These are phyloP conservation scores for Endotricha flammealis DNA, from an alignment of 2,888 invertebrate species.

Conservation along the genomic window DNA sequence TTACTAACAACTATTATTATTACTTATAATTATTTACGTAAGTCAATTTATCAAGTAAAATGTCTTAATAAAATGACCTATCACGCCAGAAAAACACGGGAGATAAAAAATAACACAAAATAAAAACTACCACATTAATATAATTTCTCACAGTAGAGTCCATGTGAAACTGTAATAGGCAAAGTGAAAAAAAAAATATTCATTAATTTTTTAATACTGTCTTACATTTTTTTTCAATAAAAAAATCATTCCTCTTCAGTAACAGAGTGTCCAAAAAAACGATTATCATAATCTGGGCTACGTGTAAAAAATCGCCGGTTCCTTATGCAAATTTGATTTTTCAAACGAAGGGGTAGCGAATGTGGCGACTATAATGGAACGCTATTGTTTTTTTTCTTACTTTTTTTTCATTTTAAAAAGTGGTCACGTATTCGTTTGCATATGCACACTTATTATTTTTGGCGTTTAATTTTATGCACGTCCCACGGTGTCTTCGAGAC, in stretches of 20 bases:
- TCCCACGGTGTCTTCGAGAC: conserved; percentile 51
- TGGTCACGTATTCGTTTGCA: conserved; percentile 65
- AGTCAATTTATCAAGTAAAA: no score
- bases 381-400: conserved; percentile 36
- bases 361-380: conserved; percentile 35
- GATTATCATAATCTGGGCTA: conserved; percentile 66
- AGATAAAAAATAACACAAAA: no score
- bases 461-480: conserved; percentile 55
- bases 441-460: conserved; percentile 36
- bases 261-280: conserved; percentile 64
- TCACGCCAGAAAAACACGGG: no score
- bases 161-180: no score
- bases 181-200: no score
- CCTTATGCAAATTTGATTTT: conserved; percentile 61
- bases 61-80: no score
- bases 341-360: conserved; percentile 45
- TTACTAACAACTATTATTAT: no score
- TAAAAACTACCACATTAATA: no score
- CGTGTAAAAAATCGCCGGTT: conserved; percentile 55
- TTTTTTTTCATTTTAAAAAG: conserved; percentile 49
- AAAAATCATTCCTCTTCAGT: conserved; percentile 45
- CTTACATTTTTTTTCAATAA: conserved; percentile 30
- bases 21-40: no score
- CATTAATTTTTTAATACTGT: conserved; percentile 28
- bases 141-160: no score